Evolutionary conservation across 2,888 invertebrate genomes (phyloP).

Genomic region (Mellilla xanthometata): DNA sequence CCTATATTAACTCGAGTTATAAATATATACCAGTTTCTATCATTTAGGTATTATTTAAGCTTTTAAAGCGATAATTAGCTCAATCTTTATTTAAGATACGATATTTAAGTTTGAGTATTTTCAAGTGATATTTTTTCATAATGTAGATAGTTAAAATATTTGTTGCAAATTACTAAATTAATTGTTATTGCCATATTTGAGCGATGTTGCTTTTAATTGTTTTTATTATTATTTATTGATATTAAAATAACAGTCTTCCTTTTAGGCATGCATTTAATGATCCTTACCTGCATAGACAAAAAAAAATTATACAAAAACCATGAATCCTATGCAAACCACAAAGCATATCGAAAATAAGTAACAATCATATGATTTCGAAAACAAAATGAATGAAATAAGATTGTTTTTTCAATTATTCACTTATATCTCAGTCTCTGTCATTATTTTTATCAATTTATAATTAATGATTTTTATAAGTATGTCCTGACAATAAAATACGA

Average conservation of each 20-base stretch:
- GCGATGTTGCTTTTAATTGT: background rate
- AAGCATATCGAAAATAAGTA: too few relatives aligned
- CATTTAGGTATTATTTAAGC: slow-evolving; percentile 10
- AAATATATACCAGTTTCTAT: too few relatives aligned
- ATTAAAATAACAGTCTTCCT: background rate
- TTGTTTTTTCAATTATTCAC: background rate
- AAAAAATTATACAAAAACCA: too few relatives aligned
- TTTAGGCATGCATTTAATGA: background rate
- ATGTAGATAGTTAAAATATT: slow-evolving; percentile 7
- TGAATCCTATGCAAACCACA: too few relatives aligned
- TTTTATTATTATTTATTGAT: background rate
- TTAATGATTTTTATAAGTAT: background rate
- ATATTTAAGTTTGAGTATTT: slow-evolving; percentile 20
- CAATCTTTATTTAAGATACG: slow-evolving; percentile 13
- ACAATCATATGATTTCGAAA: too few relatives aligned
- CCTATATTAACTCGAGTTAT: too few relatives aligned
- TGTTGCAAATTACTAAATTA: slow-evolving; percentile 6
- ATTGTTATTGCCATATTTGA: slow-evolving; percentile 16
- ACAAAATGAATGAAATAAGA: background rate
- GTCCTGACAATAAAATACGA: slow-evolving; percentile 25
- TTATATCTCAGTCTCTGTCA: too few relatives aligned
- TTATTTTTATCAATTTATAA: too few relatives aligned
- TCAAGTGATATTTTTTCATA: slow-evolving; percentile 26
- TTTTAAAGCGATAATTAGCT: slow-evolving; percentile 19
- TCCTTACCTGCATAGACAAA: background rate